Evolutionary conservation across 2,797 vertebrate species (phyloP).

Genomic region (Salmo trutta): DNA sequence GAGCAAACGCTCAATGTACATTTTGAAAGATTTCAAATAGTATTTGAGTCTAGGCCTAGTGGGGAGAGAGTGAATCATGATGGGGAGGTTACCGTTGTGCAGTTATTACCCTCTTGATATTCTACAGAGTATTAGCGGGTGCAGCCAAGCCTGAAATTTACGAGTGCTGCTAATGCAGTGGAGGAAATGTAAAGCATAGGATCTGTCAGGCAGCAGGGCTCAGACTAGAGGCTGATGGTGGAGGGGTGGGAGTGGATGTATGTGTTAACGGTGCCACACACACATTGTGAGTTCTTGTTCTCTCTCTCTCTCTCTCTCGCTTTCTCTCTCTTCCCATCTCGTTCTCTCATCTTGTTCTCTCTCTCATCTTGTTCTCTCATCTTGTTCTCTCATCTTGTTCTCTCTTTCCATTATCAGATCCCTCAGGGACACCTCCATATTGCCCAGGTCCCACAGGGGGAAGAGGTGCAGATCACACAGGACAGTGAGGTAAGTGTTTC

Average conservation of each 20-base stretch:
- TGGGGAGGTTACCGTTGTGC: conserved; percentile 27
- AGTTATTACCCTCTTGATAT: conserved; percentile 43
- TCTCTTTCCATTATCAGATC: conserved; percentile 76
- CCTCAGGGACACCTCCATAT: conserved; percentile 98
- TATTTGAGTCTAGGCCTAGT: too few relatives aligned
- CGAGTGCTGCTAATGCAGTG: conserved; percentile 38
- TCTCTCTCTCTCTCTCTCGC: conserved; percentile 49
- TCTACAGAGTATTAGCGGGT: conserved; percentile 39
- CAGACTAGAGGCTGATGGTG: neutral
- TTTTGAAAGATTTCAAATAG: too few relatives aligned
- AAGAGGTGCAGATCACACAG: conserved; percentile 99
- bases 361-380: neutral
- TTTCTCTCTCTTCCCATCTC: neutral
- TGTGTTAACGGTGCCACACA: neutral
- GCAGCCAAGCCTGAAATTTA: conserved; percentile 51
- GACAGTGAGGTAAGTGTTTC: conserved; percentile 90
- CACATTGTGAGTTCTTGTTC: neutral
- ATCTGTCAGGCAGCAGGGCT: conserved; percentile 14
- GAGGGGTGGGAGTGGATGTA: neutral
- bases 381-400: conserved; percentile 63
- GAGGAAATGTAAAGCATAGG: conserved; percentile 42
- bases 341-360: neutral
- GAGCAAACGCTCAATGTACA: too few relatives aligned
- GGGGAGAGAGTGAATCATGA: neutral
- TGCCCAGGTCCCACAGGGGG: conserved; percentile 97